Base-by-base conservation (phyloP, 2,113 vertebrate species). In the Thamnophis sirtalis region DNA sequence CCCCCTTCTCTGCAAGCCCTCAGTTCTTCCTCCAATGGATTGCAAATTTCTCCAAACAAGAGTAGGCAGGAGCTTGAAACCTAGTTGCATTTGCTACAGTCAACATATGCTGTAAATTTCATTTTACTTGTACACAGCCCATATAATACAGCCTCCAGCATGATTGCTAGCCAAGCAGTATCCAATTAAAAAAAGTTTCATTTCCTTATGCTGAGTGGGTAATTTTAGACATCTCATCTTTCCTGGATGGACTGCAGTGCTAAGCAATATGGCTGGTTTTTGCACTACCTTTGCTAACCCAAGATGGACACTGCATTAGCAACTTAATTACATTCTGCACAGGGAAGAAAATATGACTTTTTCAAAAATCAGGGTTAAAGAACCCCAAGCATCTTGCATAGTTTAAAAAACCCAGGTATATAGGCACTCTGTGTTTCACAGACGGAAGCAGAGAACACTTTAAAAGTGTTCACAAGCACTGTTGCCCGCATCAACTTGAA, bases 131-230 rank as follows among this genome's bases (percentile, higher is more conserved):
- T 88, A 90, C 43, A 17, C 63, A 50, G 85, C 86, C 53, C 86
- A 93, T 91, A 91, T 89, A 89, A 89, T 89, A 84, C 86, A 53
- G 73, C 86, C 63, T 93, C 92, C 9, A 49, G 92, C 86, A 4
- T 53, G 89, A 91, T 63, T 53, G 68, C 92, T 91, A 86, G 90
- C 60, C 88, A 86, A 88, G 86, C 33, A 85, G 73, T 89, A 84
- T 89, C 86, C 92, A 91, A 85, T 89, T 93, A 38, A 80, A 93
- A 91, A 80, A 43, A 89, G 73, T 91, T 91, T 91, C 90, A 91
- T 93, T 93, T 93, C 90, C 90, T 91, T 93, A 91, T 89, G 90
- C 86, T 89, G 92, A 91, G 86, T 89, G 55, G 84, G 49, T 58
- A 90, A 88, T 93, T 88, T 91, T 48, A 91, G 89, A 88, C 89